Base-by-base conservation (phyloP, 92 coral and sea anemone genomes). In the Scolanthus callimorphus region DNA sequence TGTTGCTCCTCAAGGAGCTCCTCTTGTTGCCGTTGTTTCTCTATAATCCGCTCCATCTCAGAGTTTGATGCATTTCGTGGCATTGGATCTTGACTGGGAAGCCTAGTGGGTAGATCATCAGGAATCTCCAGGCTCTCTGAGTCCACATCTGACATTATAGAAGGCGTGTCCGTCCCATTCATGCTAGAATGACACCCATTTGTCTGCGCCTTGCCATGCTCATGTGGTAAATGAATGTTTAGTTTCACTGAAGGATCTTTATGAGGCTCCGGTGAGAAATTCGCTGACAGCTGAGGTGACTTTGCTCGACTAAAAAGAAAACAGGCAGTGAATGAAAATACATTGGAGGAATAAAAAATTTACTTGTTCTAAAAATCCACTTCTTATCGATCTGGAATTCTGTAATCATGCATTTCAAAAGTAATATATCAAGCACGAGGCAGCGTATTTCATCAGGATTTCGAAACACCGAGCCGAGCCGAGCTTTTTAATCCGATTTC, bases 1-100 rank as follows among this genome's bases (percentile, higher is more conserved):
- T 87, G 96, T 38, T 87, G 96, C 51, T 87, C 90, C 46, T 74
- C 73, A 9, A 87, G 43, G 17, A 87, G 58, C 19, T 56, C 60
- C 55, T 87, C 86, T 51, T 87, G 86, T 43, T 48, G 76, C n/a
- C 60, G 73, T 63, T 87, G 96, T 25, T 78, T 73, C 20, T 67
- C 55, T 11, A 87, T 29, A 43, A 87, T 78, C 21, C 62, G 59
- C 24, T 83, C 80, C 11, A 87, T 63, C 11, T 83, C 73, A 20
- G 74, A 50, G 2, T 79, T 41, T 0, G 90, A 48, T 12, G 83
- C 69, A 39, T 71, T 79, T 8, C 70, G 49, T 1, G 72, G 80
- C 1, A 48, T 31, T 21, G 30, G 48, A 6, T 22, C 38, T 20
- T 59, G 78, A 4, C 64, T n/a, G 21, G 38, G 61, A 25, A 46